phyloP scores from a whole-genome alignment of 2,113 vertebrate species.

The Pelodiscus sinensis region DNA sequence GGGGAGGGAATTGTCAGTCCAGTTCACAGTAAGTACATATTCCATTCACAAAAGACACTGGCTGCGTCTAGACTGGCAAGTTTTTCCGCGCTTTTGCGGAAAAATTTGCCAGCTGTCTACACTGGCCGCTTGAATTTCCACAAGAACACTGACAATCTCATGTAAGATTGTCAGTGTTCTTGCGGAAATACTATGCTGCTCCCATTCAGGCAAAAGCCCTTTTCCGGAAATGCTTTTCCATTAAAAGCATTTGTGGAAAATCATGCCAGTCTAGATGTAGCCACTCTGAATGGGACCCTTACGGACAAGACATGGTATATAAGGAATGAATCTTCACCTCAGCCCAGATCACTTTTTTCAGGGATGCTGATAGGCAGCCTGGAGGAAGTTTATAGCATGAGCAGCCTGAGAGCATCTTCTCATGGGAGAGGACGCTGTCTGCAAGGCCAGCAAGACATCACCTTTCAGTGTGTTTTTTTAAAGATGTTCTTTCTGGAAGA shows the following conservation, averaged over 20 bases:
- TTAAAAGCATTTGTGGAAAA: too few species aligned
- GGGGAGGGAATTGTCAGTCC: not conserved
- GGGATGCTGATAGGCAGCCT: not conserved
- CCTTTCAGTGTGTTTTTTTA: not conserved
- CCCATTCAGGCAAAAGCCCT: too few species aligned
- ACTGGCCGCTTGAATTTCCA: too few species aligned
- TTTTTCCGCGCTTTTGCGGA: too few species aligned
- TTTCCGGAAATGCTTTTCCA: too few species aligned
- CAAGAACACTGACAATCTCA: too few species aligned
- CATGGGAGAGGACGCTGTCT: not conserved
- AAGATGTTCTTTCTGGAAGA: not conserved
- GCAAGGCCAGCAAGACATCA: not conserved
- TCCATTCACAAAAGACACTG: not conserved
- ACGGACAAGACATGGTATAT: not conserved
- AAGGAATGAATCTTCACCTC: not conserved
- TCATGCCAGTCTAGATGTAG: too few species aligned
- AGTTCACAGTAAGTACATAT: not conserved
- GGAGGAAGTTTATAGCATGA: not conserved
- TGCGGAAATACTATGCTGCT: too few species aligned
- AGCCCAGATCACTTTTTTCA: not conserved
- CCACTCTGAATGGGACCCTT: not conserved
- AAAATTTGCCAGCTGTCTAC: too few species aligned
- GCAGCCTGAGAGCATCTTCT: not conserved
- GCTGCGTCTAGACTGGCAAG: too few species aligned
- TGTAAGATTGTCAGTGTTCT: too few species aligned